Base-by-base conservation (phyloP, 1,140 invertebrate species). In the Cydia fagiglandana region DNA sequence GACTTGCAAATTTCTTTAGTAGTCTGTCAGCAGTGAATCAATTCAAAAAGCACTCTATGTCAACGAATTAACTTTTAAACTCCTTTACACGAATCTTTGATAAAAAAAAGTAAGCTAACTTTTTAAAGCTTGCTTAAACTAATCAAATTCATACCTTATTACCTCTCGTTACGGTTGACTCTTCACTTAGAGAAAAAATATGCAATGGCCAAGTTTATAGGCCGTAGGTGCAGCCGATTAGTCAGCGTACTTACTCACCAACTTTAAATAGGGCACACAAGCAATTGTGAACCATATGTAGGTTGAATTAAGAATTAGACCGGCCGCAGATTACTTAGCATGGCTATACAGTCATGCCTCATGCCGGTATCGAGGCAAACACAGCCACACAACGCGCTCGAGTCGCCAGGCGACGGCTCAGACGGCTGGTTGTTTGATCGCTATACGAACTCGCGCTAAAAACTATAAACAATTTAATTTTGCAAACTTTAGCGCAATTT, bases 371-470 rank as follows among this genome's bases (percentile, higher is more conserved):
- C 77, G 81, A 84, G 76, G 74, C 75, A 80, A 77, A 13, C 66
- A 77, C 80, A 15, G 77, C 79, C 73, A 30, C 70, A 79, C 80
- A 81, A 75, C 78, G 84, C 83, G 81, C 81, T 79, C 80, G 34
- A 88, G 87, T 88, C 87, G 87, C 88, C 80, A 83, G 81, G 86
- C 86, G 84, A 91, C 90, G 78, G 83, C 79, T 79, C 78, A 77
- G 84, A 91, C 90, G 78, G 83, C 79, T 79, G 78, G 77, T 83
- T 83, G 89, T 89, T 91, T 87, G 83, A 88, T 91, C 90, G 86
- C 81, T 91, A 83, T 66, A n/a, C 70, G 15, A 50, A 15, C 28
- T 75, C 76, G 76, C 75, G 76, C 64, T 61, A 61, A 61, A 17
- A n/a, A 56, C 15, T 56, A 68, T 64, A 64, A 68, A 68, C 64